These are phyloP conservation scores for Mesocentrotus franciscanus DNA, from an alignment of 53 echinoderm and acorn worm species.

Conservation along the genomic window DNA sequence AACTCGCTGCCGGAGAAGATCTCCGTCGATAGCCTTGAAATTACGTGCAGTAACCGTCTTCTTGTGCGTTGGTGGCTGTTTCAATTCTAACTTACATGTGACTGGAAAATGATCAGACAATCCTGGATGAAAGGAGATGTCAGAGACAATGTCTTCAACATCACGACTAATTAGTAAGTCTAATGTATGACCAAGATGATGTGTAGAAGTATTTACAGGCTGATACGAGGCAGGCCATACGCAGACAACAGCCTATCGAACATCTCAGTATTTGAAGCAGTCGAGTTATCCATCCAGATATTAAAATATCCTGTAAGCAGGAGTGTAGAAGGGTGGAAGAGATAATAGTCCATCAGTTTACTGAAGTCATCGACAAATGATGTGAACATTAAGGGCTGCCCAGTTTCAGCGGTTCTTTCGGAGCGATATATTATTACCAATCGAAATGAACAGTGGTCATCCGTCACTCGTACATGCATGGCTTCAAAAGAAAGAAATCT, in stretches of 20 bases:
- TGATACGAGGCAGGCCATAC: not conserved
- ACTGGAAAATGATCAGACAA: not conserved
- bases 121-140: not conserved
- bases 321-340: not conserved
- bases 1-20: not conserved
- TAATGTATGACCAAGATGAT: too few relatives aligned
- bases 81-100: not conserved
- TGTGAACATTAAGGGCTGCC: not conserved
- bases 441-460: not conserved
- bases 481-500: not conserved
- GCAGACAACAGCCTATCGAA: not conserved
- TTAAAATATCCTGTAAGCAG: not conserved
- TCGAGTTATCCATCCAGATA: not conserved
- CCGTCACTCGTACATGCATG: not conserved
- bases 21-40: not conserved
- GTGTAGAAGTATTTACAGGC: not conserved
- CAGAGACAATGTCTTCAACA: not conserved
- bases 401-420: not conserved
- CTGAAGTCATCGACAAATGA: too few relatives aligned
- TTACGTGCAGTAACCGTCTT: not conserved
- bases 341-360: not conserved
- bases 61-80: not conserved
- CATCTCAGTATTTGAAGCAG: not conserved
- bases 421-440: not conserved
- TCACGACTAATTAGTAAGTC: not conserved